Evolutionary conservation across 2,113 vertebrate genomes (phyloP), one percentile per base, ranked within the genome.

Genomic region (Aegithalos caudatus): DNA sequence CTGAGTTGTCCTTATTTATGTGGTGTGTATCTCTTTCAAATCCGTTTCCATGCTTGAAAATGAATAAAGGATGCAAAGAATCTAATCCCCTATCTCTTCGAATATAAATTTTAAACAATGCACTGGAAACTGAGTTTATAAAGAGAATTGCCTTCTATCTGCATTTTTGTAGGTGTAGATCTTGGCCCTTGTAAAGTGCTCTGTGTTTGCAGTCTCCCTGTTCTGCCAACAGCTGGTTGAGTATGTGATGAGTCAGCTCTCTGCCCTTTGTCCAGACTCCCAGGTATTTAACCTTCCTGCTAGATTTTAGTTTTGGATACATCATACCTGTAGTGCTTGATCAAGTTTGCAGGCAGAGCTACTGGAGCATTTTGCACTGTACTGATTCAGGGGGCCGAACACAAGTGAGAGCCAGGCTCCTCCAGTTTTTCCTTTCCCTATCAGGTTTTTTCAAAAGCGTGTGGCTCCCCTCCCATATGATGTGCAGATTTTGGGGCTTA

Each of bases 11-110:
- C 29, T 91, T 96, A 81, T 82, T 91, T 97, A 89, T 96, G 92
- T 95, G 35, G 60, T 93, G 73, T 65, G 20, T 87, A 57, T 92
- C 94, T 88, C 58, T 92, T 97, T 92, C 86, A 64, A 86, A 87
- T 95, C 82, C n/a, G 1, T 93, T 96, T 88, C 74, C 82, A 84
- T 88, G 82, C 90, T 92, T 92, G 79, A 90, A 77, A 87, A 84
- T 67, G 27, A 96, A 95, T 97, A 97, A 95, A 96, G 65, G 27
- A 92, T 88, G 81, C 48, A 93, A 96, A 93, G 76, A 96, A 64
- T 83, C 44, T 64, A 77, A 82, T 66, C 64, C 90, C 74, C 47
- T 72, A 94, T 96, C 86, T 97, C 74, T 91, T 89, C 1, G 44
- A 93, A 90, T 81, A 69, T 78, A 88, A 73, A 58, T 73, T 60